phyloP scores from a whole-genome alignment of 2,797 vertebrate species.

The Peromyscus aztecus region DNA sequence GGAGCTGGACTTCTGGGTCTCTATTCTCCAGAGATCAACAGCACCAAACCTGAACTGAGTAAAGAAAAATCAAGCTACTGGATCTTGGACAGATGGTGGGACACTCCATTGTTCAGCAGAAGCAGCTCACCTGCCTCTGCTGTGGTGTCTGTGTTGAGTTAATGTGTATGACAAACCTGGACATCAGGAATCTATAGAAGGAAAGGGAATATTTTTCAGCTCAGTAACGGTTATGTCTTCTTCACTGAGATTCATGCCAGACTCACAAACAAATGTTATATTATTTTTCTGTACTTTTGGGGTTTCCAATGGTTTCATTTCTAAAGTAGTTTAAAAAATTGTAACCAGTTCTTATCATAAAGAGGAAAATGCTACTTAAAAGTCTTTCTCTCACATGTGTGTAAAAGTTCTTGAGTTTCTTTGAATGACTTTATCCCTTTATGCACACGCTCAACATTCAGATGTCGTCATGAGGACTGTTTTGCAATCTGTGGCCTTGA shows the following conservation, averaged over 20 bases:
- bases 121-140: neutral
- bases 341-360: neutral
- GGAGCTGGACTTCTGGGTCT: neutral
- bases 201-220: neutral
- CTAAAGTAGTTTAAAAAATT: neutral
- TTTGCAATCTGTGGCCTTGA: neutral
- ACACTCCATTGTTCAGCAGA: no score
- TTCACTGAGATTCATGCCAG: neutral
- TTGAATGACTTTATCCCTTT: neutral
- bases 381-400: no score
- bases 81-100: no score
- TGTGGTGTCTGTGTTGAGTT: neutral
- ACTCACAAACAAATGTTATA: neutral
- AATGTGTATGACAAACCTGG: neutral
- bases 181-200: neutral
- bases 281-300: conserved; percentile 11
- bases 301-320: neutral
- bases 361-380: neutral
- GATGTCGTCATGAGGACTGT: neutral
- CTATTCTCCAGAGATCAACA: neutral
- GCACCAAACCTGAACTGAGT: neutral
- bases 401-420: neutral
- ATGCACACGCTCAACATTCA: neutral
- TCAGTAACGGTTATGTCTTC: neutral
- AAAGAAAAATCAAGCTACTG: no score